phyloP scores from a whole-genome alignment of 2,113 vertebrate genomes.

The Oryzias melastigma region DNA sequence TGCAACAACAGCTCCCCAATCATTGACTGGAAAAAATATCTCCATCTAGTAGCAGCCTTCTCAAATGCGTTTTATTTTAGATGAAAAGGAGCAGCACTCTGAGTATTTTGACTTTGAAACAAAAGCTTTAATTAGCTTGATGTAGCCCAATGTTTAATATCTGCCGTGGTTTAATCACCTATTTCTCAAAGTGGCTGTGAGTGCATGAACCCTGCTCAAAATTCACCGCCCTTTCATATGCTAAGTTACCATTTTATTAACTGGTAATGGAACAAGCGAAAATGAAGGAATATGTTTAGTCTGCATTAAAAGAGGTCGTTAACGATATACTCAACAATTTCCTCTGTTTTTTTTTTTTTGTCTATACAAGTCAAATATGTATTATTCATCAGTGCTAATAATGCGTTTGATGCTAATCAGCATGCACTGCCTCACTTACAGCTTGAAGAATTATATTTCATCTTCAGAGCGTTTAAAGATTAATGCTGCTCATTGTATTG shows the following conservation, averaged over 20 bases:
- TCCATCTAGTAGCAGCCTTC: constrained; percentile 22
- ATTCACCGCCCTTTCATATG: constrained; percentile 54
- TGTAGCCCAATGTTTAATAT: constrained; percentile 50
- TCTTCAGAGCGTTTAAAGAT: constrained; percentile 45
- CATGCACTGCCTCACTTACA: constrained; percentile 31
- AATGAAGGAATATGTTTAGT: constrained; percentile 52
- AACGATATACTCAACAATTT: constrained; percentile 55
- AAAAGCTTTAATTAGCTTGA: constrained; percentile 54
- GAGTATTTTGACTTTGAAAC: constrained; percentile 35
- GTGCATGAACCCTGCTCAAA: constrained; percentile 16
- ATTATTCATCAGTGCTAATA: constrained; percentile 58
- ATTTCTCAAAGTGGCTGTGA: constrained; percentile 33
- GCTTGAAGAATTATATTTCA: constrained; percentile 37
- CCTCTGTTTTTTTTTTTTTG: constrained; percentile 31
- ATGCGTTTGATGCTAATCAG: constrained; percentile 50
- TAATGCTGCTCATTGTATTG: constrained; percentile 42
- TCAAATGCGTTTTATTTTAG: constrained; percentile 21
- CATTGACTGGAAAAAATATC: constrained; percentile 29
- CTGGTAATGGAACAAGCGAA: constrained; percentile 61
- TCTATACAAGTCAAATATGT: constrained; percentile 28
- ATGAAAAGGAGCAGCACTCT: constrained; percentile 11
- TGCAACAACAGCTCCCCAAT: not conserved
- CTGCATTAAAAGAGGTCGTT: constrained; percentile 45
- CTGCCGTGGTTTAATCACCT: constrained; percentile 51
- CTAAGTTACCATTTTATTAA: constrained; percentile 61